Evolutionary conservation across 2,888 invertebrate species (phyloP).

Genomic region (Heteropelma amictum): DNA sequence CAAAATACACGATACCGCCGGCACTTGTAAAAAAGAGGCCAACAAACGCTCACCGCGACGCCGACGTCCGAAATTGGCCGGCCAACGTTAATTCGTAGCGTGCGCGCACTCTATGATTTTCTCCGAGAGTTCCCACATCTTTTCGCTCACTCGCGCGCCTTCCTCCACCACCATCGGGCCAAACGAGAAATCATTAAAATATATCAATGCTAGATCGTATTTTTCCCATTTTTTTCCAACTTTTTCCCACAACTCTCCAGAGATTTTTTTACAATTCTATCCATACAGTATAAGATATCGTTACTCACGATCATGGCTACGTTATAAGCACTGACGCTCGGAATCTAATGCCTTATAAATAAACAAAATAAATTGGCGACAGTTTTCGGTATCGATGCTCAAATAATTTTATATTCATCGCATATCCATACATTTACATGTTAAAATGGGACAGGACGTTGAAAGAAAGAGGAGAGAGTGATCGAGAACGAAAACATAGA

Average conservation of each 20-base stretch:
- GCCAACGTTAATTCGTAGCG: slow-evolving; percentile 1
- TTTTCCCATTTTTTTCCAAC: too few relatives aligned
- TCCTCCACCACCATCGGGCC: background rate
- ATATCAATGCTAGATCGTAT: background rate
- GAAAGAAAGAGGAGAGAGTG: slow-evolving; percentile 3
- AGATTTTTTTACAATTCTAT: too few relatives aligned
- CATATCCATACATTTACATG: too few relatives aligned
- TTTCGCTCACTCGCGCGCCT: background rate
- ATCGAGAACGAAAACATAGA: slow-evolving; percentile 26
- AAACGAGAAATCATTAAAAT: slow-evolving; percentile 16
- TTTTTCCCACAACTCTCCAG: too few relatives aligned
- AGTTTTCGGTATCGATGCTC: too few relatives aligned
- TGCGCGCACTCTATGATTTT: slow-evolving; percentile 29
- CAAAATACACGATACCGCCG: slow-evolving; percentile 45
- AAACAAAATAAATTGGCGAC: too few relatives aligned
- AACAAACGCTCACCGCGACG: slow-evolving; percentile 30
- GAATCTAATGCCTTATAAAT: too few relatives aligned
- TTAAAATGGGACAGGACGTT: too few relatives aligned
- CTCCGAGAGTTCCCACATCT: slow-evolving; percentile 9
- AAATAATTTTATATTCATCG: too few relatives aligned
- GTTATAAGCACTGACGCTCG: too few relatives aligned
- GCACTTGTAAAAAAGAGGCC: slow-evolving; percentile 32
- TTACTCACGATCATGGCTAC: too few relatives aligned
- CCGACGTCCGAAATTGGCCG: slow-evolving; percentile 14
- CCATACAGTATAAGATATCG: too few relatives aligned